Evolutionary conservation across 2,113 vertebrate genomes (phyloP).

Genomic region (Poeciliopsis retropinna): DNA sequence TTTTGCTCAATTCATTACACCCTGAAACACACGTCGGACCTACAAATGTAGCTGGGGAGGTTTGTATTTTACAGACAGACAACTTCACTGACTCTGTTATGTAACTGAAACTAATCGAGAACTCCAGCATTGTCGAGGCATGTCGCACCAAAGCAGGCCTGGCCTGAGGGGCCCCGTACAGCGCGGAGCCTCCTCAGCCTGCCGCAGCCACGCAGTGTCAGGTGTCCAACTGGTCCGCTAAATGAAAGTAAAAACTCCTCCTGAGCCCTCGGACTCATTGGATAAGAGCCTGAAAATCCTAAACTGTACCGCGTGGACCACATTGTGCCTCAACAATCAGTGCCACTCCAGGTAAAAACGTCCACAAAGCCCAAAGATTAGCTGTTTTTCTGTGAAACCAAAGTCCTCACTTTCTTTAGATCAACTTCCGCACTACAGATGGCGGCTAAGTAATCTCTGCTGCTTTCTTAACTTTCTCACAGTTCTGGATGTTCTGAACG

Average conservation of each 20-base stretch:
- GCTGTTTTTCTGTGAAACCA: not conserved
- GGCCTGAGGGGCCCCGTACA: constrained; percentile 10
- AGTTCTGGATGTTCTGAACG: too few relatives aligned
- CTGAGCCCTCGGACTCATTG: constrained; percentile 32
- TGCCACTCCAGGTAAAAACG: not conserved
- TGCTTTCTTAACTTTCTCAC: too few relatives aligned
- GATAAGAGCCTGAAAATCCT: constrained; percentile 19
- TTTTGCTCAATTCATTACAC: not conserved
- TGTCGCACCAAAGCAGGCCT: constrained; percentile 4
- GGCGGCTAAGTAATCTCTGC: too few relatives aligned
- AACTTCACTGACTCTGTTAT: constrained; percentile 11
- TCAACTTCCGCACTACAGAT: too few relatives aligned
- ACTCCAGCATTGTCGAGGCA: not conserved
- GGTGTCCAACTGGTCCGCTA: constrained; percentile 49
- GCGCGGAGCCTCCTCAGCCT: constrained; percentile 24
- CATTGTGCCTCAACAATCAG: not conserved
- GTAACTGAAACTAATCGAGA: constrained; percentile 30
- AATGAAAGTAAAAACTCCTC: constrained; percentile 60
- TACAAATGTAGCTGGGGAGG: not conserved
- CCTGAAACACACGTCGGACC: constrained; percentile 2
- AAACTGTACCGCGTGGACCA: constrained; percentile 11
- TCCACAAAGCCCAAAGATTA: not conserved
- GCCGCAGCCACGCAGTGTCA: constrained; percentile 27
- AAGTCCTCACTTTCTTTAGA: too few relatives aligned
- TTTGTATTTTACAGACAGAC: not conserved